These are phyloP conservation scores for Idris sp. DNA, from an alignment of 1,140 invertebrate species.

Conservation along the genomic window DNA sequence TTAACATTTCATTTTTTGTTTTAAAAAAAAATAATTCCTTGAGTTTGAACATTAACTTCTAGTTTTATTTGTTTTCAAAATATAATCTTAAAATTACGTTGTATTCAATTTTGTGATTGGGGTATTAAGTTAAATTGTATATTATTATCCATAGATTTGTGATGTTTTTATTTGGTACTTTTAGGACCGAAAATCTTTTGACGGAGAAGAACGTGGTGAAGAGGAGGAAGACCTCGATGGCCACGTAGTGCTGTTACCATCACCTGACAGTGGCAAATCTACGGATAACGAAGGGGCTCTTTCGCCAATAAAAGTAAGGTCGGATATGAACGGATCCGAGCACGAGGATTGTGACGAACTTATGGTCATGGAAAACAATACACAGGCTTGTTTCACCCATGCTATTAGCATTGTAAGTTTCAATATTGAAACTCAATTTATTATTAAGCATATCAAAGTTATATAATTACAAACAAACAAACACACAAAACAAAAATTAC, in stretches of 20 bases:
- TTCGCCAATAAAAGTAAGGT: conserved; percentile 73
- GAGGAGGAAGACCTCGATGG: conserved; percentile 71
- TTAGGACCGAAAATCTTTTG: conserved; percentile 68
- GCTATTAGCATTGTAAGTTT: conserved; percentile 80
- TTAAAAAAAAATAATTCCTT: no score
- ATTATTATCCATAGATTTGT: no score
- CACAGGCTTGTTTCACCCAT: conserved; percentile 78
- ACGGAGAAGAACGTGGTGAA: conserved; percentile 69
- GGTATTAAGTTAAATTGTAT: conserved; percentile 20
- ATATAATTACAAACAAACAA: no score
- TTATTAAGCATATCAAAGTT: no score
- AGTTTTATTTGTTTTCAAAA: no score
- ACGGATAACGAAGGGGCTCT: conserved; percentile 74
- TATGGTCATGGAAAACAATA: conserved; percentile 73
- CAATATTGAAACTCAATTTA: no score
- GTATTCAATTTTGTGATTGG: no score
- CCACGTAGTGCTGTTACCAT: conserved; percentile 69
- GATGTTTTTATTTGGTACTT: conserved; percentile 27
- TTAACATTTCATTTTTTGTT: no score
- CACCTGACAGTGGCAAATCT: conserved; percentile 74
- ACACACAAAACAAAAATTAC: no score
- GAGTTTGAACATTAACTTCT: no score
- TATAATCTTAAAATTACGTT: no score
- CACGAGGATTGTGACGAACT: conserved; percentile 73
- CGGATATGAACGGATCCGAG: conserved; percentile 70